Evolutionary conservation across 2,888 invertebrate genomes (phyloP), one percentile per base, ranked within the genome.

Genomic region (Cotesia congregata): DNA sequence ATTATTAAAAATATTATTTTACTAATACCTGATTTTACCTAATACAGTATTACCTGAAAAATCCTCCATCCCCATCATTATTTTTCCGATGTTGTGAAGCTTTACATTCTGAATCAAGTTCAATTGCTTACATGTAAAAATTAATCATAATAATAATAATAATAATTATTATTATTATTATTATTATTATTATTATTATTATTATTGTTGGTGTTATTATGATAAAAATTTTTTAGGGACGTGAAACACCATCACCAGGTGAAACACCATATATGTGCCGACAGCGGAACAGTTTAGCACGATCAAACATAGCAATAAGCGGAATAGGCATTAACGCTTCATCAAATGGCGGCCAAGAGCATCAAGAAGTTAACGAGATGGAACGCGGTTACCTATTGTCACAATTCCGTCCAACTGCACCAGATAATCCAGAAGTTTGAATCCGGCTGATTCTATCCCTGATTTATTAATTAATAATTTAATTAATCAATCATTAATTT

Each of bases 251-350:
- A 15, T 95, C 96, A 5, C 95, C 95, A 9, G 93, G 93, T 72
- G 94, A 94, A 83, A 95, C 95, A 20, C 95, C 96, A 60, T 96
- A 95, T 88, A 90, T 95, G 88, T 95, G 95, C 88, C 92, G 96
- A 76, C 96, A 96, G 87, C 92, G 96, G 77, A 95, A 92, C 87
- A 93, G 93, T 88, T 92, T 92, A 15, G 92, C 92, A 17, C 91
- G 93, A 73, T 88, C 89, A 20, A 85, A 84, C 40, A 83, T 82
- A 76, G 87, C 85, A 20, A 83, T 86, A 70, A 83, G 79, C 73
- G 84, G 80, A 62, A 12, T 50, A 7, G 50, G 50, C 6, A 85
- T 84, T 40, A 83, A 81, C 76, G 86, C 85, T 17, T 82, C 86
- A 70, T 83, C 79, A 73, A 83, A 80, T 65, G 12, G 50, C 12